Evolutionary conservation across 30 jellyfish, hydroid and myxozoan species (phyloP), one percentile per base, ranked within the genome.

Genomic region (Aurelia sp.): DNA sequence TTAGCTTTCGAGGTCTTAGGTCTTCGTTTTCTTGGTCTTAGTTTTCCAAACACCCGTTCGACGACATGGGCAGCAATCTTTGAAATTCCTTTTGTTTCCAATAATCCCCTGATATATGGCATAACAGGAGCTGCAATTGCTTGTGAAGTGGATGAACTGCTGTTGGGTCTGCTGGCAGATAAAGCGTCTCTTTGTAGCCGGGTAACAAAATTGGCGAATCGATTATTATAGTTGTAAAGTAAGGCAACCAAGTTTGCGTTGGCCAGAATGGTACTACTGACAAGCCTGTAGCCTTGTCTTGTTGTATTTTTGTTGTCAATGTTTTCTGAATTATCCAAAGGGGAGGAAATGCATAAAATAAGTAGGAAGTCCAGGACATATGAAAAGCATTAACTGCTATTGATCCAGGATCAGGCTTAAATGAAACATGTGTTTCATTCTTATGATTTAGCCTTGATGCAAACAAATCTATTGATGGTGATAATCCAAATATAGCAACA

Each of bases 231-330:
- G 58, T 53, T 53, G 66, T 27, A 50, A 74, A 55, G 30, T 52
- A 55, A 20, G 55, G 85, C 85, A 74, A 76, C 96, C 96, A 86
- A 2, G 96, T 30, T 65, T 86, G 96, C 58, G 74, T 65, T 57
- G 96, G 96, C 96, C 96, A 86, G 20, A 66, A 51, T 66, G 96
- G 96, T 35, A 78, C 91, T 31, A 86, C 91, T 30, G 76, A 41
- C 11, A 68, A 41, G 30, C 96, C 91, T 76, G 70, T 55, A 10
- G 91, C 96, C 64, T 69, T 76, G 48, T 86, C 91, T 51, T 66
- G 79, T 12, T 27, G 59, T n/a, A 76, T 55, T 61, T 86, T 86
- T 59, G n/a, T n/a, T n/a, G 58, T 62, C 17, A 86, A 61, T 15
- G 76, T 72, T 69, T 86, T n/a, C 21, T 57, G 85, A 17, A 78